Evolutionary conservation across 2,888 invertebrate species (phyloP).

Genomic region (Monopis laevigella): DNA sequence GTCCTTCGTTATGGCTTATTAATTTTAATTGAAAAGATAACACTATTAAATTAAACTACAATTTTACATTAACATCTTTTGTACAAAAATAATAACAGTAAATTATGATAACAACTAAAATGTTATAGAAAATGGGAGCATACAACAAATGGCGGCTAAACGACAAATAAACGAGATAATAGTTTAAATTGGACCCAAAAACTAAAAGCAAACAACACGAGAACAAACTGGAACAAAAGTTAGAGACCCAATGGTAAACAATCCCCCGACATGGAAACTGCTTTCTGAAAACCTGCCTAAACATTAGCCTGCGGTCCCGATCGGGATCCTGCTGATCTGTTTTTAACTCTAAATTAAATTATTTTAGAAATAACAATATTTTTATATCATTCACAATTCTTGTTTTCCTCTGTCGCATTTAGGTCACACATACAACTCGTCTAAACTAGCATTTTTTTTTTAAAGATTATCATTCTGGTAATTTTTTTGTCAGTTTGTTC

Average conservation of each 20-base stretch:
- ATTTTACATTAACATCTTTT: neutral
- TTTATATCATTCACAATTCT: too few relatives aligned
- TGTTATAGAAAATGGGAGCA: slow-evolving; percentile 1
- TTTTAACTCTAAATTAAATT: neutral
- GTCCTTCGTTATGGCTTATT: neutral
- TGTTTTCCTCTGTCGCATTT: too few relatives aligned
- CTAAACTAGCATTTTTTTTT: too few relatives aligned
- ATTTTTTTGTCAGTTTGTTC: too few relatives aligned
- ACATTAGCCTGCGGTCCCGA: neutral
- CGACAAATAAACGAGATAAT: slow-evolving; percentile 61
- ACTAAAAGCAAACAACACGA: slow-evolving; percentile 56
- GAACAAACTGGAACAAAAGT: slow-evolving; percentile 7
- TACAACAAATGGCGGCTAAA: slow-evolving; percentile 55
- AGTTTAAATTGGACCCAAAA: slow-evolving; percentile 64
- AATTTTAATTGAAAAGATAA: neutral
- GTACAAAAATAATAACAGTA: neutral
- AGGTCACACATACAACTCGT: too few relatives aligned
- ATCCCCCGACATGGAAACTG: slow-evolving; percentile 1
- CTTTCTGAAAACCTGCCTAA: slow-evolving; percentile 1
- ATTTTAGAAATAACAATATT: too few relatives aligned
- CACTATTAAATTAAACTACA: neutral
- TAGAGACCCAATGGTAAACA: slow-evolving; percentile 1
- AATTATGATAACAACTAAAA: neutral
- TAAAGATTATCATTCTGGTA: too few relatives aligned
- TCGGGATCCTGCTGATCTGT: neutral